phyloP scores from a whole-genome alignment of 2,797 vertebrate genomes.

The Argya squamiceps region DNA sequence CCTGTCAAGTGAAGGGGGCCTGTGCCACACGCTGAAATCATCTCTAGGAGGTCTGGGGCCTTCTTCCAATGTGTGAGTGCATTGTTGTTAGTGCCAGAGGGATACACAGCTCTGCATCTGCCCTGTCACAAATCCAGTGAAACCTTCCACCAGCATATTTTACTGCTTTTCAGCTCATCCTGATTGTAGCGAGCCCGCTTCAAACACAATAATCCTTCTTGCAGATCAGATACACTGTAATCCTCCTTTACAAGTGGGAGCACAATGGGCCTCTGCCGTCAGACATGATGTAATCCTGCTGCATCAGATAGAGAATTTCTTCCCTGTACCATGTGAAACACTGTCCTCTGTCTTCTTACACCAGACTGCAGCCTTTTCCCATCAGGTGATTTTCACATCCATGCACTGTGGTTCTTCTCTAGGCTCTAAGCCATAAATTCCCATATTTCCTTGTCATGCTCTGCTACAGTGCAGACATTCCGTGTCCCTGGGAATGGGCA shows the following conservation, averaged over 20 bases:
- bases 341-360: not conserved
- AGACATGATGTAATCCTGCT: constrained; percentile 59
- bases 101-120: not conserved
- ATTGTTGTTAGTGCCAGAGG: not conserved
- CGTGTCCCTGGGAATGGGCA: not conserved
- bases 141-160: not conserved
- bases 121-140: not conserved
- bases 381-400: not conserved
- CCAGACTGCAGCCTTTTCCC: not conserved
- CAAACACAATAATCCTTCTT: constrained; percentile 59
- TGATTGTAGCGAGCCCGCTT: not conserved
- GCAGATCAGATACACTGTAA: constrained; percentile 63
- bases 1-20: not conserved
- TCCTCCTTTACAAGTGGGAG: constrained; percentile 51
- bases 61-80: fast-evolving
- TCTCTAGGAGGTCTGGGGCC: fast-evolving
- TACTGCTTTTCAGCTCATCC: not conserved
- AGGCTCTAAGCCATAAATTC: not conserved
- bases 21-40: not conserved
- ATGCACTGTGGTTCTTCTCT: not conserved
- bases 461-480: fast-evolving
- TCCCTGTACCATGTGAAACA: not conserved
- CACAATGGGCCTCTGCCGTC: constrained; percentile 50
- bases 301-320: constrained; percentile 9
- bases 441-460: not conserved